A percentile compares a stretch with the other conserved stretches of the same genome.
These are phyloP conservation scores for Dicerorhinus sumatrensis DNA, from an alignment of 2,113 vertebrate genomes.

Conservation along the genomic window DNA sequence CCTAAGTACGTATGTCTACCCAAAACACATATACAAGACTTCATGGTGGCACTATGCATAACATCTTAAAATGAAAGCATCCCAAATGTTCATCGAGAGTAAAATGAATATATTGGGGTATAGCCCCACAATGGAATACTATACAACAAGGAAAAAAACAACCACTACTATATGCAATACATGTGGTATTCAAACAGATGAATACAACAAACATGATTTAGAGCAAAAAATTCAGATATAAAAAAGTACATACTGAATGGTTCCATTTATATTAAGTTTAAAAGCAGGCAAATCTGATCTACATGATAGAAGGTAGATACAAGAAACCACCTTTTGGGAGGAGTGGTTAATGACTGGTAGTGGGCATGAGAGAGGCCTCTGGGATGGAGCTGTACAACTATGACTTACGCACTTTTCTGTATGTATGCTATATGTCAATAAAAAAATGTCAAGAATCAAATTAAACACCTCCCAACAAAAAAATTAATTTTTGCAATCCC, in stretches of 20 bases:
- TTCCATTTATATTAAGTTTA: not conserved
- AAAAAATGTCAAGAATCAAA: not conserved
- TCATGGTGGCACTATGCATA: not conserved
- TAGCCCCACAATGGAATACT: not conserved
- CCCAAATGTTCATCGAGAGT: not conserved
- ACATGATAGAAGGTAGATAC: not conserved
- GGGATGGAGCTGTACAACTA: not conserved
- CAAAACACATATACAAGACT: not conserved
- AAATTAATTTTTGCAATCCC: not conserved
- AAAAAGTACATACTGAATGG: not conserved
- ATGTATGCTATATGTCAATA: not conserved
- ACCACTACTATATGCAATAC: not conserved
- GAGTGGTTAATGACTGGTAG: not conserved
- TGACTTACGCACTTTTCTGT: not conserved
- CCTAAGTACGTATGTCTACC: not conserved
- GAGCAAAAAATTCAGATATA: not conserved
- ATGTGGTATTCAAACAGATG: not conserved
- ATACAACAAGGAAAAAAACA: not conserved
- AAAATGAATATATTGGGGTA: not conserved
- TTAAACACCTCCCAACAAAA: not conserved
- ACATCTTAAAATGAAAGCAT: not conserved
- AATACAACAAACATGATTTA: not conserved
- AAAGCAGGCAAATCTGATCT: not conserved
- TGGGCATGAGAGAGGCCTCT: not conserved
- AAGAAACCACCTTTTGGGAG: not conserved